These are phyloP conservation scores for Piprites chloris DNA, from an alignment of 2,113 vertebrate genomes.

Conservation along the genomic window DNA sequence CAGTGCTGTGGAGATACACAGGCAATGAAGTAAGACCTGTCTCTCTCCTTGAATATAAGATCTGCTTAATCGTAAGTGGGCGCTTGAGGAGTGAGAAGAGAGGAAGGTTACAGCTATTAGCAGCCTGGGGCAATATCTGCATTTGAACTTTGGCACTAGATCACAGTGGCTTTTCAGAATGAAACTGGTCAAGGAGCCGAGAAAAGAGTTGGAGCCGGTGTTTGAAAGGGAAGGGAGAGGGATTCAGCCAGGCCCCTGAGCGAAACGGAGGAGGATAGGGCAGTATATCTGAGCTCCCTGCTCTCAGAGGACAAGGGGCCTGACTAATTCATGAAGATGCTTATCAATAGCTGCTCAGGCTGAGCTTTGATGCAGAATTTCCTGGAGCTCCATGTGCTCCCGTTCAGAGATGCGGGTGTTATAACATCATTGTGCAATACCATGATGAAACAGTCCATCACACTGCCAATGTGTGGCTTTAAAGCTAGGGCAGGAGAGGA, in stretches of 20 bases:
- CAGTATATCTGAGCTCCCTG: neutral
- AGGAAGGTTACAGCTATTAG: neutral
- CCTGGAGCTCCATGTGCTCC: neutral
- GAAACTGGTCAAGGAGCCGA: neutral
- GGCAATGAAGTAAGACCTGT: neutral
- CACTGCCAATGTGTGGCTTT: neutral
- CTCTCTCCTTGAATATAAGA: neutral
- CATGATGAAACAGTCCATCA: neutral
- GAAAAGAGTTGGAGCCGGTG: neutral
- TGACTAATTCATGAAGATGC: neutral
- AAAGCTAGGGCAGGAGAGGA: neutral
- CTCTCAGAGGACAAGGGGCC: neutral
- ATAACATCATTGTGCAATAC: neutral
- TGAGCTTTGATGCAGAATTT: neutral
- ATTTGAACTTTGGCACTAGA: neutral
- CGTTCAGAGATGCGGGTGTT: neutral
- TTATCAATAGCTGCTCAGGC: neutral
- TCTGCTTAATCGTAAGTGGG: neutral
- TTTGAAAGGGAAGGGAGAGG: neutral
- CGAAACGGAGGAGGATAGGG: fast-evolving
- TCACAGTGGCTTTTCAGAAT: neutral
- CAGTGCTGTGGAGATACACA: neutral
- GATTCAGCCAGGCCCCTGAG: neutral
- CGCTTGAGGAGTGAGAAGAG: neutral
- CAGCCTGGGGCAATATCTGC: neutral